Base-by-base conservation (phyloP, 2,113 vertebrate genomes). In the Odontesthes bonariensis region DNA sequence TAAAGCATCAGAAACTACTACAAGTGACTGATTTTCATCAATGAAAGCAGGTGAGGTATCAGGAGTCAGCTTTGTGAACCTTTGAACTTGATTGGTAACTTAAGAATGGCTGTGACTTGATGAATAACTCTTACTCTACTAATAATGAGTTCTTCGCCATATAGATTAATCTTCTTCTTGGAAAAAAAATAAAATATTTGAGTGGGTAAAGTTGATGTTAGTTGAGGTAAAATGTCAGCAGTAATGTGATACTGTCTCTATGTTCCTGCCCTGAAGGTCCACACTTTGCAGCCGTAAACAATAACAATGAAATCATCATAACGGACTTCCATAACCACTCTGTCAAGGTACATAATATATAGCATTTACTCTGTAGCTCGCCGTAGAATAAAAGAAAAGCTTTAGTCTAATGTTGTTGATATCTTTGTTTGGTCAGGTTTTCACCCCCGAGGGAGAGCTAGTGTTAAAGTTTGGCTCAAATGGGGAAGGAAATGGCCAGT, bases 251-350 rank as follows among this genome's bases (percentile, higher is more conserved):
- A 27, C 27, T 27, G 27, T 70, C 47, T 49, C 2, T 61, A 2
- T 38, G 13, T 19, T 71, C 8, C 8, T 47, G 3, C 58, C 65
- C 89, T 94, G 1, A 90, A 99, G 98, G 97, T 89, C 98, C 98
- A 74, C 94, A 95, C 84, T 95, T 95, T 92, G 98, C 97, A 85
- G 98, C 98, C 64, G 97, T 99, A 59, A 99, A 99, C 92, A 96
- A 96, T 91, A 98, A 98, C 93, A 99, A 99, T 85, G 98, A 99
- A 93, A 98, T 99, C 79, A 99, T 99, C 27, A 90, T 99, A 81
- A 99, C 97, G 6, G 98, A 99, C 93, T 99, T 99, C 92, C 98
- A 99, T 88, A 99, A 99, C 85, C 98, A 99, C 91, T 99, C 98
- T 61, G 98, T 99, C 68, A 99, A 99, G 96, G 97, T 99, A 95